A percentile compares a stretch with the other conserved stretches of the same genome.
Evolutionary conservation across 2,797 vertebrate species (phyloP).

Genomic region (Rhinoraja longicauda): DNA sequence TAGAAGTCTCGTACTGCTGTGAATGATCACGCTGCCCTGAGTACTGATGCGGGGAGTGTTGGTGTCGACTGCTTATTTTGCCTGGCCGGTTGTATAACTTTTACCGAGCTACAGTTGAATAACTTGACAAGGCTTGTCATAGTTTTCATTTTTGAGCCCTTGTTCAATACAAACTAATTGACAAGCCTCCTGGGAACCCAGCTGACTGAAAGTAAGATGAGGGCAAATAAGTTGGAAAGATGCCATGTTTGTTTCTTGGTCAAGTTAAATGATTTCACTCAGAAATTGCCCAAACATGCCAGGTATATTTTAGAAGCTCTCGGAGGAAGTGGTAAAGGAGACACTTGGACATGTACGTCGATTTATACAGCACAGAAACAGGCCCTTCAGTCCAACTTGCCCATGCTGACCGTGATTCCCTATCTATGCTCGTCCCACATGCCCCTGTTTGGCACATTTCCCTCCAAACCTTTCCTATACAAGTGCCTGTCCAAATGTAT

Average conservation of each 20-base stretch:
- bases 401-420: too few species aligned
- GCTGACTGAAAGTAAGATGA: not conserved
- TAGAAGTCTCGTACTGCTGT: constrained; percentile 39
- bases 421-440: too few species aligned
- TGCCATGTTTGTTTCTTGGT: not conserved
- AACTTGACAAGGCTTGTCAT: not conserved
- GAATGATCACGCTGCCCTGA: constrained; percentile 14
- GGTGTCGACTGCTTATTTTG: not conserved
- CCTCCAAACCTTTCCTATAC: too few species aligned
- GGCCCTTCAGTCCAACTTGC: too few species aligned
- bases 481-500: too few species aligned
- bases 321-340: too few species aligned
- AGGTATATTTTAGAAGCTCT: too few species aligned
- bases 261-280: not conserved
- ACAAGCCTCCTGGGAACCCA: not conserved
- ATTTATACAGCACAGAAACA: too few species aligned
- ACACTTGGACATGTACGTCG: too few species aligned
- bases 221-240: not conserved
- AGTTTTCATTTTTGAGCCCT: not conserved
- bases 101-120: not conserved
- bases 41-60: not conserved
- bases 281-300: too few species aligned
- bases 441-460: too few species aligned
- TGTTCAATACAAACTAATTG: not conserved
- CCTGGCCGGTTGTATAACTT: not conserved